A percentile compares a stretch with the other conserved stretches of the same genome.
phyloP scores from a whole-genome alignment of 2,113 vertebrate genomes.

The Paraplagusia blochii region DNA sequence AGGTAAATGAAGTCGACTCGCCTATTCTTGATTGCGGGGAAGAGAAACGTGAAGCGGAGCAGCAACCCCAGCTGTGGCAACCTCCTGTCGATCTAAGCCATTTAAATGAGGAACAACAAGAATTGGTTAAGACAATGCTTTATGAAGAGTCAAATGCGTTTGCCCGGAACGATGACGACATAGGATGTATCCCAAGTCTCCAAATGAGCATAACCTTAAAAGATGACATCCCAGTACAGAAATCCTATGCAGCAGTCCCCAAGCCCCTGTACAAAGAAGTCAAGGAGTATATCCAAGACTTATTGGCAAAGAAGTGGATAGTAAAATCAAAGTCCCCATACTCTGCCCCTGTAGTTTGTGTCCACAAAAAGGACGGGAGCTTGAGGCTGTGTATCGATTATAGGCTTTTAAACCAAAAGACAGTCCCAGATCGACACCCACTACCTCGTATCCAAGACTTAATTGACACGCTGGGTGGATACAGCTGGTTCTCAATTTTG shows the following conservation, averaged over 20 bases:
- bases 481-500: conserved; percentile 7
- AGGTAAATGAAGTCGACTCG: neutral
- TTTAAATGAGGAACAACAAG: neutral
- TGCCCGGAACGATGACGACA: neutral
- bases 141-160: neutral
- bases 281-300: conserved; percentile 5
- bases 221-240: too few relatives aligned
- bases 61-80: neutral
- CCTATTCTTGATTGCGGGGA: too few relatives aligned
- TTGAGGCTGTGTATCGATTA: conserved; percentile 2
- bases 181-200: neutral
- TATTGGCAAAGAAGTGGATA: conserved; percentile 7
- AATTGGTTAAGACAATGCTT: too few relatives aligned
- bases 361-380: neutral
- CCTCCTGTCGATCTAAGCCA: neutral
- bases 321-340: conserved; percentile 9
- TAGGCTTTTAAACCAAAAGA: conserved; percentile 1
- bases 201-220: conserved; percentile 9
- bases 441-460: neutral
- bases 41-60: neutral
- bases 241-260: neutral
- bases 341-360: conserved; percentile 1
- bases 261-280: conserved; percentile 3
- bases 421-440: neutral
- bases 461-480: neutral